These are phyloP conservation scores for Phataginus tricuspis DNA, from an alignment of 2,797 vertebrate genomes.

Conservation along the genomic window DNA sequence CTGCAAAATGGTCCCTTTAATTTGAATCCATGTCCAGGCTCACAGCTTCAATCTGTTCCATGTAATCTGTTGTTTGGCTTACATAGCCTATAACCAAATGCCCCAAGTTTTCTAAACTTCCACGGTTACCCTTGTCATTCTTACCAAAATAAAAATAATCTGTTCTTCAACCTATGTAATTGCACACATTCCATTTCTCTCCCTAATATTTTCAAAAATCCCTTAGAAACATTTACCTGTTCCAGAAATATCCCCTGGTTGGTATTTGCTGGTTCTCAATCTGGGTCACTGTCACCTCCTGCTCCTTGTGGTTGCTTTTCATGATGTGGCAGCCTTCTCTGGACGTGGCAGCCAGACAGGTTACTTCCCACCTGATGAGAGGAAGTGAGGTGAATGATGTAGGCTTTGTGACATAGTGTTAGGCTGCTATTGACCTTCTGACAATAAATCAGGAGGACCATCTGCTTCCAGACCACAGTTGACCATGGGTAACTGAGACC, in stretches of 20 bases:
- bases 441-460: not conserved
- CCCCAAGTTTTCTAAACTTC: not conserved
- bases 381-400: not conserved
- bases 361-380: not conserved
- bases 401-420: not conserved
- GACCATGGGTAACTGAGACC: not conserved
- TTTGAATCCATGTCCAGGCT: not conserved
- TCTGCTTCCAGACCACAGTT: not conserved
- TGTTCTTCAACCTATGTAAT: not conserved
- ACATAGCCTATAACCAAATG: not conserved
- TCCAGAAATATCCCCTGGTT: not conserved
- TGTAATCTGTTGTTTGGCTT: not conserved
- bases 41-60: not conserved
- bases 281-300: not conserved
- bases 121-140: not conserved
- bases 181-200: not conserved
- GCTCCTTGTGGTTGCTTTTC: not conserved
- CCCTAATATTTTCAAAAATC: not conserved
- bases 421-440: not conserved
- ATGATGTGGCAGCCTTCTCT: not conserved
- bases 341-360: no score
- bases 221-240: not conserved
- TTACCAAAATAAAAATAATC: not conserved
- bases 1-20: not conserved
- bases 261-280: not conserved